Conservation (phyloP, 2,888 invertebrate genomes). For the Chalcosyrphus nemorum region DNA sequence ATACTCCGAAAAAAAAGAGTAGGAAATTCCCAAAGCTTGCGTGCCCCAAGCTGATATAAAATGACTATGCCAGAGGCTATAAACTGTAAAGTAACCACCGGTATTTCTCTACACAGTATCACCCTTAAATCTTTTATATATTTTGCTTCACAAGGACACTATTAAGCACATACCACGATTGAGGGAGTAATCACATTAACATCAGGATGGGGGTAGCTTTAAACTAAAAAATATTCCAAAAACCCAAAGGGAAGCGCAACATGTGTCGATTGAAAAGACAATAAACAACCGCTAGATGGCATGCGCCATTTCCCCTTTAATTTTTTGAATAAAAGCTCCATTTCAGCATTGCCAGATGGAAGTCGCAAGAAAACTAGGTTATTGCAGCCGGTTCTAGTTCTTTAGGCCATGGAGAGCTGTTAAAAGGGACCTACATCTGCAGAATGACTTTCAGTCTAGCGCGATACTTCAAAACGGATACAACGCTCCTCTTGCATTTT, state of each 20-base stretch:
- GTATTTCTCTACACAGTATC: neutral
- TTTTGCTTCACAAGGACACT: constrained; percentile 11
- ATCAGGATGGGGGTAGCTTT: neutral
- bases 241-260: constrained; percentile 42
- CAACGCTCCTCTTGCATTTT: constrained; percentile 11
- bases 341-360: constrained; percentile 36
- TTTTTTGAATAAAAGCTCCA: constrained; percentile 28
- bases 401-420: constrained; percentile 29
- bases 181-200: constrained; percentile 27
- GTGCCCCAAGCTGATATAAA: neutral
- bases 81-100: constrained; percentile 1
- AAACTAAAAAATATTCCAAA: neutral
- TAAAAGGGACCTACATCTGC: constrained; percentile 58
- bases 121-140: constrained; percentile 18
- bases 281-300: constrained; percentile 48
- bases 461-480: constrained; percentile 49
- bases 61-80: constrained; percentile 7
- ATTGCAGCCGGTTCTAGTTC: constrained; percentile 53
- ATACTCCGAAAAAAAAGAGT: neutral
- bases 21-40: constrained; percentile 11
- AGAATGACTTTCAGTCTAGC: constrained; percentile 59
- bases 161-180: constrained; percentile 6
- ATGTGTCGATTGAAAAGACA: constrained; percentile 39
- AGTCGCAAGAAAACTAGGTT: constrained; percentile 38
- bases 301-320: constrained; percentile 60